phyloP scores from a whole-genome alignment of 2,113 vertebrate genomes.

The Budorcas taxicolor region DNA sequence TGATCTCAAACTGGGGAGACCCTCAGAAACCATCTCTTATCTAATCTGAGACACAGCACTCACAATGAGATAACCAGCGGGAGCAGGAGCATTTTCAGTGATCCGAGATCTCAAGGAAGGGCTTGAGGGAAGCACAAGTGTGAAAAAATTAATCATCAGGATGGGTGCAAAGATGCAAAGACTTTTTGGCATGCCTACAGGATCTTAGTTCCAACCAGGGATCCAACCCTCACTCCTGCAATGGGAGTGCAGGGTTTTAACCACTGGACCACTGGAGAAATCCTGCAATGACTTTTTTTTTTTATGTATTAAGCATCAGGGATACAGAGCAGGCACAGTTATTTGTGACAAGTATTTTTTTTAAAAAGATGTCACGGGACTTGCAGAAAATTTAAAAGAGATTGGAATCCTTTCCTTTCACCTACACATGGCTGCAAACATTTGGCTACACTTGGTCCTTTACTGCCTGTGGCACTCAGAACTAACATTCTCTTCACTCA shows the following conservation, averaged over 20 bases:
- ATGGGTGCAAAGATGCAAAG: accelerated
- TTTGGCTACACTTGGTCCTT: neutral
- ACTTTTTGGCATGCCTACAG: neutral
- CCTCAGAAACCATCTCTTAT: neutral
- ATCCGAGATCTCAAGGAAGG: neutral
- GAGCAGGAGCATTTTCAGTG: neutral
- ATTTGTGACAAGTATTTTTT: neutral
- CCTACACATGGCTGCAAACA: neutral
- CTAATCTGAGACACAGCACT: neutral
- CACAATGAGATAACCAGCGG: neutral
- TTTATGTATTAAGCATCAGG: neutral
- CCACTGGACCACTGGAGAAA: neutral
- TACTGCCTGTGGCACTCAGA: too few relatives aligned
- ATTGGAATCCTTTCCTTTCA: neutral
- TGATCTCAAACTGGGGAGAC: neutral
- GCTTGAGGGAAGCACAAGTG: neutral
- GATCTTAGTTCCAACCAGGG: neutral
- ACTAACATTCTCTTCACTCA: accelerated
- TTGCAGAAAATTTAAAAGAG: neutral
- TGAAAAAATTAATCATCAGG: neutral
- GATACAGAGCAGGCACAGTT: neutral
- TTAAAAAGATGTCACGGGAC: neutral
- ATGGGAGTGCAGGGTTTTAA: neutral
- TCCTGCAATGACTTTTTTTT: neutral
- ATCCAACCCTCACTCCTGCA: neutral